Evolutionary conservation across 2,113 vertebrate genomes (phyloP), one percentile per base, ranked within the genome.

Genomic region (Platanista minor): DNA sequence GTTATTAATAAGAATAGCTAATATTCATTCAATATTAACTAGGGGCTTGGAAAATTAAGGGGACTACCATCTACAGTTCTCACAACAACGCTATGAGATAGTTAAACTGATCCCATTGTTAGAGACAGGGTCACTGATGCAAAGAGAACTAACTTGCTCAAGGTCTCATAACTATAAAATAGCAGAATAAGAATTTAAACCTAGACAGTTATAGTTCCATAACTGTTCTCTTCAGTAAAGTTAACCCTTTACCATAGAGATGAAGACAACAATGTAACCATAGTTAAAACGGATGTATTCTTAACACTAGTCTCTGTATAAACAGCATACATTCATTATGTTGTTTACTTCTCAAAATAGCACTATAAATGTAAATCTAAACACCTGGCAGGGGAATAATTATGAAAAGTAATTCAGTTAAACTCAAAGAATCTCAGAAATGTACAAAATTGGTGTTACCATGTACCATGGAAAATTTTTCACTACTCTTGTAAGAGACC

Each of bases 1-100:
- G 23, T 78, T 83, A 88, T 94, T 97, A 94, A 94, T 87, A 97
- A 94, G 75, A 87, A 11, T 52, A 23, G 18, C 78, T 94, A 96
- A 94, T 71, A 95, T 81, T 78, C 39, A 96, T 91, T 93, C 54
- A 75, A 39, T 77, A 71, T 93, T 54, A 92, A 77, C 74, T 59
- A 80, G 8, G 20, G 36, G 36, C 3, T 95, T 92, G 57, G 18
- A 41, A 92, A 90, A 61, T 72, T 88, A 84, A 31, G 18, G 66
- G 17, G n/a, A 61, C 87, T 66, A 41, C 29, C 54, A 91, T 80
- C 77, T 78, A 39, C 1, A 43, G 9, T 74, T 14, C 14, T 92
- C 49, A 39, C 33, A 94, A 77, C 4, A 94, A 61, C 27, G 6
- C 7, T n/a, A 13, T 39, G 46, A 92, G 18, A 66, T 83, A 74